Evolutionary conservation across 1,140 invertebrate species (phyloP), one percentile per base, ranked within the genome.

Genomic region (Trigoniulus corallinus): DNA sequence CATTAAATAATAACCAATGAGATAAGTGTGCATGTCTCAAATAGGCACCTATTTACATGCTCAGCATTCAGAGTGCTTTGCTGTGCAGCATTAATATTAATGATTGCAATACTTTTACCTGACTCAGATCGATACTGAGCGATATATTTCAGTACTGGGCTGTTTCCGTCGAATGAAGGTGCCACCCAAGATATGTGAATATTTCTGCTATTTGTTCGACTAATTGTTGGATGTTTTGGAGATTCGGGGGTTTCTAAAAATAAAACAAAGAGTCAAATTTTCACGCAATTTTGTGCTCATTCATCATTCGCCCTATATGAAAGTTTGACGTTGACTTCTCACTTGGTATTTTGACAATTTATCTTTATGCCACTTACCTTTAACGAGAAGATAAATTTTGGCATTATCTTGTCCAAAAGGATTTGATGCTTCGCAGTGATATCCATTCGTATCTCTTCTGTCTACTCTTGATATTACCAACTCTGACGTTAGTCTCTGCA

Each of bases 81-180:
- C n/a, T n/a, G n/a, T n/a, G n/a, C n/a, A n/a, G n/a, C n/a, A n/a
- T n/a, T n/a, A n/a, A n/a, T n/a, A n/a, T n/a, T n/a, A 39, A 39
- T 18, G 37, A 39, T 12, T 44, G 21, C 42, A 4, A 44, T 7
- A 80, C 77, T 82, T 51, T 77, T 79, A 61, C 83, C 84, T 67
- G 87, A 86, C 59, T 84, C 84, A 54, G 83, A 81, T 71, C 92
- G 92, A 66, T 91, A 91, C 67, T 94, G 87, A 62, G 93, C 88
- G 42, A 85, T 76, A 65, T 93, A 97, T 62, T 81, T 78, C 55
- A 81, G 85, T 53, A 97, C 84, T 0, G 83, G 81, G n/a, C 85
- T 89, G 66, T 96, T 95, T 54, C 93, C 93, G 63, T 92, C 83
- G 64, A 92, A 96, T n/a, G n/a, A n/a, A 13, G 91, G 89, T 48